A percentile compares a stretch with the other conserved stretches of the same genome.
phyloP scores from a whole-genome alignment of 2,113 vertebrate species.

The Romanogobio albipinnatus region DNA sequence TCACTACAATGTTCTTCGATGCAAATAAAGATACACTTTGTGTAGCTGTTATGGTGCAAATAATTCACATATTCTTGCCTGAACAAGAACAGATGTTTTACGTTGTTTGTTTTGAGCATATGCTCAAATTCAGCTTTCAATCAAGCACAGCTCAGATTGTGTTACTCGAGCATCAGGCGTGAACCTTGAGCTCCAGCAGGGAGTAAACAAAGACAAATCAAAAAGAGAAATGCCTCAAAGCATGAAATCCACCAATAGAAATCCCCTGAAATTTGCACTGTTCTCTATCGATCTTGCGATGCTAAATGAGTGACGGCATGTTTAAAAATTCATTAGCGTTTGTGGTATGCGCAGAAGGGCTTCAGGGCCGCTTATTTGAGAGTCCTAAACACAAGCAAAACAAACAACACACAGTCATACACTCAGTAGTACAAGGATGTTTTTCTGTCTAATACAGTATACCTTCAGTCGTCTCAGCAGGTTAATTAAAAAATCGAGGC shows the following conservation, averaged over 20 bases:
- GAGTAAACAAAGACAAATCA: constrained; percentile 29
- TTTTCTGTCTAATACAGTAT: background rate
- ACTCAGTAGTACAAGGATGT: background rate
- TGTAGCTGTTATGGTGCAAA: background rate
- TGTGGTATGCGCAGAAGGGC: background rate
- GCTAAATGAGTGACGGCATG: constrained; percentile 16
- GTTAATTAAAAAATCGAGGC: background rate
- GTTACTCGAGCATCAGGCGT: background rate
- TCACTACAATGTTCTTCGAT: background rate
- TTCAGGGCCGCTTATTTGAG: background rate
- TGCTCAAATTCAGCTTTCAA: background rate
- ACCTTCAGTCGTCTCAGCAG: background rate
- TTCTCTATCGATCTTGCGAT: background rate
- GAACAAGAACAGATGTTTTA: constrained; percentile 38
- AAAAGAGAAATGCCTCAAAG: constrained; percentile 3
- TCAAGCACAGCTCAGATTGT: background rate
- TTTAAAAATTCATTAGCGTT: constrained; percentile 44
- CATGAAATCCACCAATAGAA: background rate
- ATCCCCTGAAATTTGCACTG: background rate
- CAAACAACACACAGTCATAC: background rate
- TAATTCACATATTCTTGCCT: background rate
- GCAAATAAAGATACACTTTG: background rate
- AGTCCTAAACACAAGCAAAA: background rate
- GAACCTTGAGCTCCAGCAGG: background rate
- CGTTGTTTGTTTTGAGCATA: background rate